These are phyloP conservation scores for Plusia festucae DNA, from an alignment of 2,888 invertebrate species.

Conservation along the genomic window DNA sequence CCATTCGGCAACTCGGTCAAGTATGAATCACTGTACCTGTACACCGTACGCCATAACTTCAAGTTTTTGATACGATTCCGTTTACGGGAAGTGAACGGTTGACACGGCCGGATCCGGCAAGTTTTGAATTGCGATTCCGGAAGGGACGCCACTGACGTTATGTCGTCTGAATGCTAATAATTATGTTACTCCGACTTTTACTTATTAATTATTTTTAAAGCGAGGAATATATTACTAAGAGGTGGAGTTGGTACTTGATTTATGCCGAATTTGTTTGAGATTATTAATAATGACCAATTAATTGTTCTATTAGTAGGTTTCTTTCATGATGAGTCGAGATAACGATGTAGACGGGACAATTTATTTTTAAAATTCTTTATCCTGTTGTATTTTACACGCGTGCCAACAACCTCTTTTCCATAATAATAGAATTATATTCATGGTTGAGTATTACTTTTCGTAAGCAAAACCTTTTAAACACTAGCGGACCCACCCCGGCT, in stretches of 20 bases:
- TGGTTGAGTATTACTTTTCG: too few species aligned
- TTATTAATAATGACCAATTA: too few species aligned
- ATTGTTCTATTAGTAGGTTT: too few species aligned
- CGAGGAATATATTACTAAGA: not conserved
- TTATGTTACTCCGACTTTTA: not conserved
- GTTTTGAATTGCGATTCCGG: slow-evolving; percentile 47
- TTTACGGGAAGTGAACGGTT: slow-evolving; percentile 52
- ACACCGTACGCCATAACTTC: slow-evolving; percentile 20
- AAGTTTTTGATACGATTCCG: slow-evolving; percentile 51
- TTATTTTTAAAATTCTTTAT: too few species aligned
- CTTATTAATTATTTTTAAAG: not conserved
- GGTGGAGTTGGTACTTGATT: not conserved
- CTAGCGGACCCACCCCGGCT: too few species aligned
- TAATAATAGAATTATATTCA: too few species aligned
- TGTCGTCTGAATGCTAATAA: slow-evolving; percentile 44
- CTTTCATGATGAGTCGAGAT: too few species aligned
- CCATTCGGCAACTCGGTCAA: not conserved
- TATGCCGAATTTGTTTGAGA: too few species aligned
- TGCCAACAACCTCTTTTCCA: too few species aligned
- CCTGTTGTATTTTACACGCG: too few species aligned
- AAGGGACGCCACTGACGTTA: slow-evolving; percentile 37
- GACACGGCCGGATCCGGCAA: slow-evolving; percentile 45
- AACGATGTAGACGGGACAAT: too few species aligned
- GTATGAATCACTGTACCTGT: slow-evolving; percentile 24
- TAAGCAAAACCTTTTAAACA: too few species aligned